A percentile compares a stretch with the other conserved stretches of the same genome.
Conservation (phyloP, 2,797 vertebrate genomes). For the Coracias cyanogaster region DNA sequence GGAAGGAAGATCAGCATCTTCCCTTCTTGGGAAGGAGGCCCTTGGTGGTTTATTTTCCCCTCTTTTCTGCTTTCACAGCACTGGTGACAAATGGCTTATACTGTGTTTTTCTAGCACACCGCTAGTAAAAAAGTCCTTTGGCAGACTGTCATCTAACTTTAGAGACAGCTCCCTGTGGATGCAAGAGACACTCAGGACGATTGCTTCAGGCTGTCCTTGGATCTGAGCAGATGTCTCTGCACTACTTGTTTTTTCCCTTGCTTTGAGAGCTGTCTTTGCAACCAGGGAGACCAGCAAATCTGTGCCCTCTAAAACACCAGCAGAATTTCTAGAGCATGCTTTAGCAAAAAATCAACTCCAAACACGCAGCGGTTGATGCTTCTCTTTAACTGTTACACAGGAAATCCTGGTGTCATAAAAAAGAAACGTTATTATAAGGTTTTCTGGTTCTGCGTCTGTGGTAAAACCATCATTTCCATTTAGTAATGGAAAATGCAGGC, state of each 20-base stretch:
- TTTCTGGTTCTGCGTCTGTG: not conserved
- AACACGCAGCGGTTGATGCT: fast-evolving
- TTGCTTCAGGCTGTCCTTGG: not conserved
- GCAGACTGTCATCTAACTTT: not conserved
- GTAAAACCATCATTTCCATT: not conserved
- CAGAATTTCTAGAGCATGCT: not conserved
- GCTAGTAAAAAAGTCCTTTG: not conserved
- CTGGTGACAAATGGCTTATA: not conserved
- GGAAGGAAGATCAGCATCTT: not conserved
- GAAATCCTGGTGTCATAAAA: not conserved
- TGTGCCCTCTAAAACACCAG: not conserved
- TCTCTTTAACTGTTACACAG: not conserved
- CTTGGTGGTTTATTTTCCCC: not conserved
- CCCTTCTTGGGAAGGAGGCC: not conserved
- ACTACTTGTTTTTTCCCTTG: not conserved
- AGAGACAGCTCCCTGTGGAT: not conserved
- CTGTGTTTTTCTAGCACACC: not conserved
- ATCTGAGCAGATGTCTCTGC: not conserved
- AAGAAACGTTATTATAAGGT: not conserved
- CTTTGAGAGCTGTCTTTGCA: not conserved
- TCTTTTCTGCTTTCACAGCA: not conserved
- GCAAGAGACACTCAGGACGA: not conserved
- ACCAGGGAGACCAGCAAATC: not conserved
- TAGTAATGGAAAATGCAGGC: not conserved
- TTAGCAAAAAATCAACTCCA: not conserved